phyloP scores from a whole-genome alignment of 1,140 invertebrate species.

The Listronotus bonariensis region DNA sequence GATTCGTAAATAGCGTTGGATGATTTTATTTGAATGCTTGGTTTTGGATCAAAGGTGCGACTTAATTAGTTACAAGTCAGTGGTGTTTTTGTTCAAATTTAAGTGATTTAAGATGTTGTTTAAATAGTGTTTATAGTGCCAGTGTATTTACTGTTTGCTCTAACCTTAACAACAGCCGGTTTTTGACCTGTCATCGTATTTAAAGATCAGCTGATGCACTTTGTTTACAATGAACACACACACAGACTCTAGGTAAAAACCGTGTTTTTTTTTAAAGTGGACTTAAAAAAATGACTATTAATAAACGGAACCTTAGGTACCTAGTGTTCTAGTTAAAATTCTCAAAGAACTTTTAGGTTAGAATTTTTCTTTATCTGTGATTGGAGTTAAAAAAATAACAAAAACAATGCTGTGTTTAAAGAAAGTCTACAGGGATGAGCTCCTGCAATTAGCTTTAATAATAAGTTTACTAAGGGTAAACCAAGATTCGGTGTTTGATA shows the following conservation, averaged over 20 bases:
- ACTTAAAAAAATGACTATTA: conserved; percentile 23
- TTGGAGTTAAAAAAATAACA: conserved; percentile 10
- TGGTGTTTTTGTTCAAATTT: conserved; percentile 11
- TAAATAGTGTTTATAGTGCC: background rate
- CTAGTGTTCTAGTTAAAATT: conserved; percentile 9
- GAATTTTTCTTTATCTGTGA: background rate
- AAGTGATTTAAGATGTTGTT: conserved; percentile 3
- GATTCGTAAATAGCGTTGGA: conserved; percentile 12
- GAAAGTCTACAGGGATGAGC: conserved; percentile 77
- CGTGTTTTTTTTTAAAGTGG: conserved; percentile 5
- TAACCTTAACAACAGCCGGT: conserved; percentile 34
- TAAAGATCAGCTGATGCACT: conserved; percentile 35
- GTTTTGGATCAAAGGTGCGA: conserved; percentile 15
- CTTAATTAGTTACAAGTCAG: conserved; percentile 9
- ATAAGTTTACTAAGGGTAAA: conserved; percentile 77
- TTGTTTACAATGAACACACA: conserved; percentile 29
- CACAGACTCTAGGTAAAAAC: background rate
- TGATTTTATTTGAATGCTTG: conserved; percentile 24
- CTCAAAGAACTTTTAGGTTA: conserved; percentile 13
- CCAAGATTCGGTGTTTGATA: conserved; percentile 69
- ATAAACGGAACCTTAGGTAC: conserved; percentile 8
- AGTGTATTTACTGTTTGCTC: background rate
- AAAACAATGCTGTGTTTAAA: conserved; percentile 71
- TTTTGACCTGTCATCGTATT: conserved; percentile 38
- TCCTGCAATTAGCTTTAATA: conserved; percentile 77